Base-by-base conservation (phyloP, 2,888 invertebrate genomes). In the Timandra comae region DNA sequence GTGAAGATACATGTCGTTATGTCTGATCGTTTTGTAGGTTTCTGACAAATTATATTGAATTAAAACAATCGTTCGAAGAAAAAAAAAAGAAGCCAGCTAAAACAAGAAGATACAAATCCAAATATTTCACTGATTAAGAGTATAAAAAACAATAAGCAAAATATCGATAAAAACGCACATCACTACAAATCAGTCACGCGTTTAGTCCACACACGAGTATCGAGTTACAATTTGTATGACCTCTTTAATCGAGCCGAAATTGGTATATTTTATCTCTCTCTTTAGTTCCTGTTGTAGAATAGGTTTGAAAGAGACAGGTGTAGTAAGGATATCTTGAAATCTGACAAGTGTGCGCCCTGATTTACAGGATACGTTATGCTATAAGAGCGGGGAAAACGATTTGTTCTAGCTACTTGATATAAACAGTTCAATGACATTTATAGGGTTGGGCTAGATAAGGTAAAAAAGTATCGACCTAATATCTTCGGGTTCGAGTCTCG, bases 261-360 rank as follows among this genome's bases (percentile, higher is more conserved):
- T 10, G 9, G 16, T 16, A 5, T n/a, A n/a, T 24, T 7, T 11
- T 7, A 10, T 24, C 16, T 16, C 16, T n/a, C 22, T 9, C 22
- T 22, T 22, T 22, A 8, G 2, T 11, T 11, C 24, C 1, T 11
- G 3, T 24, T 10, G 3, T 10, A 24, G 3, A 24, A 24, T 16
- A 7, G 7, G 43, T 29, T 25, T 25, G 54, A 67, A 30, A 34
- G 57, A 40, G 67, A 69, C 8, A 19, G 44, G 1, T 8, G 33
- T 12, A 50, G 63, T 64, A 68, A 75, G 72, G 76, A 77, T 69
- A 65, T 71, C 55, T 62, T 49, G 77, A 77, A 74, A 64, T 70
- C 77, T 64, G 54, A 59, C 57, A 77, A 77, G 75, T 77, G 75
- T 66, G 60, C n/a, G n/a, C n/a, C n/a, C 41, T 46, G 47, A 52